phyloP scores from a whole-genome alignment of 2,113 vertebrate genomes.

The Perca flavescens region DNA sequence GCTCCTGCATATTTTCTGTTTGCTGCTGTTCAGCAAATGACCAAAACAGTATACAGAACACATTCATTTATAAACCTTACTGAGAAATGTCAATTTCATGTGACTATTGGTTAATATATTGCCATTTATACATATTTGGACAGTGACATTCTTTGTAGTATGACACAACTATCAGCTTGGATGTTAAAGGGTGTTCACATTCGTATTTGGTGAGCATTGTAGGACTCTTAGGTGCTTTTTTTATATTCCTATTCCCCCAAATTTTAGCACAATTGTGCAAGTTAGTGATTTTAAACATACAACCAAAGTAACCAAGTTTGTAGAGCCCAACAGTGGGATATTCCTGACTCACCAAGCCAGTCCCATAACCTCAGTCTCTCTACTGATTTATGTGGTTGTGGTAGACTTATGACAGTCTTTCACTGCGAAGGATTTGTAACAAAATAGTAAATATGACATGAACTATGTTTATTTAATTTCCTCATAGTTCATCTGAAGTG shows the following conservation, averaged over 20 bases:
- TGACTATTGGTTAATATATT: not conserved
- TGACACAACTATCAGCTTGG: not conserved
- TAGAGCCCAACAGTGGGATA: too few relatives aligned
- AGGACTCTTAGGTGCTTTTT: not conserved
- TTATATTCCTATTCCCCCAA: too few relatives aligned
- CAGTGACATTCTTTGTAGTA: not conserved
- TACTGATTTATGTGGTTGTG: not conserved
- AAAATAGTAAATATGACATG: not conserved
- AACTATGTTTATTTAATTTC: too few relatives aligned
- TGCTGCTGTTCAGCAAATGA: not conserved
- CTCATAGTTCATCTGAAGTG: not conserved
- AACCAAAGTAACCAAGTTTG: not conserved
- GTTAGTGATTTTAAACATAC: not conserved
- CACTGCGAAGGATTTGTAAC: not conserved
- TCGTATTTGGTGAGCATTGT: not conserved
- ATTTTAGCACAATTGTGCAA: not conserved
- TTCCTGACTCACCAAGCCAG: not conserved
- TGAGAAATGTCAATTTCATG: not conserved
- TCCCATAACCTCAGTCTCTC: not conserved
- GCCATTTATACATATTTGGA: not conserved
- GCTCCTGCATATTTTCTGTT: not conserved
- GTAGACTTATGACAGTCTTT: too few relatives aligned
- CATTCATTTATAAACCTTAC: not conserved
- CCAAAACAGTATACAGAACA: not conserved
- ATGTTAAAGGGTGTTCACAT: not conserved